Evolutionary conservation across 2,797 vertebrate genomes (phyloP), one percentile per base, ranked within the genome.

Genomic region (Sandelia bainsii): DNA sequence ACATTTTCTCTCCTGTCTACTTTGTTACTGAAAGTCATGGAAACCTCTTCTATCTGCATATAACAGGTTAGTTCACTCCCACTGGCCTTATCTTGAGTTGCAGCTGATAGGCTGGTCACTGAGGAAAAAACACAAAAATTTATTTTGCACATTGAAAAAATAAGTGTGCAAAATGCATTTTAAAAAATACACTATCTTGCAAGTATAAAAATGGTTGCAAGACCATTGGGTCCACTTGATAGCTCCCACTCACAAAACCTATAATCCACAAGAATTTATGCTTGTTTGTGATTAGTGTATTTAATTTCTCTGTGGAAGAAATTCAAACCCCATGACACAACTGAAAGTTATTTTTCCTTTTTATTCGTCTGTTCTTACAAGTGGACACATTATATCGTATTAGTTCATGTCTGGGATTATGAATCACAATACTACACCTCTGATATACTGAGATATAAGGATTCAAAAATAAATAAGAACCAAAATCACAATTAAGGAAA

Each of bases 71-170:
- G 61, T 77, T 75, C 34, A 62, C 77, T 64, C 69, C 69, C 45
- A 59, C 34, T 46, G 32, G 69, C 16, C 60, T 78, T 80, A 84
- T 83, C 61, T 46, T 58, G 40, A 64, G 62, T 39, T 69, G 64
- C 27, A 75, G 83, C 67, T 84, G 68, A 77, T 61, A 50, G 44
- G 42, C 17, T n/a, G 10, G 6, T 19, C 29, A 3, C 8, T 27
- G 14, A 3, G 0, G 11, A 39, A 32, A 60, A 68, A 53, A 1
- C 3, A 39, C 3, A 40, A 45, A 16, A 0, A 62, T 54, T 44
- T 67, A 50, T 67, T 32, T 72, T 59, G 2, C 42, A 52, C 16
- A 66, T 34, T 34, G 3, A 34, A 34, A 34, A 34, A 34, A 34
- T 34, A 34, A 34, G 32, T 34, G 32, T 34, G 32, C 32, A 34